Evolutionary conservation across 2,888 invertebrate genomes (phyloP).

Genomic region (Tetranychus piercei): DNA sequence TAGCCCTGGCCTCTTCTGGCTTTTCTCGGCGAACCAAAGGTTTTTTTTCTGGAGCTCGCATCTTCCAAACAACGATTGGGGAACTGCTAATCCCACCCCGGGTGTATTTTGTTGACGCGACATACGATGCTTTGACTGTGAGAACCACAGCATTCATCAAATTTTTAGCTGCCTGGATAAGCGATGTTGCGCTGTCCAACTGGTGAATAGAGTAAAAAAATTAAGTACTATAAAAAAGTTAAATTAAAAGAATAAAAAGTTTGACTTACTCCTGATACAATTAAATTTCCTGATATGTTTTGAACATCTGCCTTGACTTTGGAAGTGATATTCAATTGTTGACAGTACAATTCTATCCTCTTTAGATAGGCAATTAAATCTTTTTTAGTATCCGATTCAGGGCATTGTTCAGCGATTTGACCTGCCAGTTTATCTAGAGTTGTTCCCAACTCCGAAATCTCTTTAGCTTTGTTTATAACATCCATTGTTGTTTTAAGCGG

Average conservation of each 20-base stretch:
- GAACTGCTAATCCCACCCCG: conserved; percentile 38
- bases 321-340: conserved; percentile 96
- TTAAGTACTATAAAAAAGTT: not conserved
- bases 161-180: conserved; percentile 97
- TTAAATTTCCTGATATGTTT: conserved; percentile 93
- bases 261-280: conserved; percentile 73
- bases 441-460: conserved; percentile 94
- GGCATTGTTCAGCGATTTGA: conserved; percentile 85
- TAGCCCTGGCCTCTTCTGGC: conserved; percentile 81
- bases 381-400: conserved; percentile 90
- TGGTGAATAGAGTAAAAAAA: conserved; percentile 33
- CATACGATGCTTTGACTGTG: conserved; percentile 94
- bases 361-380: conserved; percentile 89
- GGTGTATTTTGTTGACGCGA: conserved; percentile 87
- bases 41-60: conserved; percentile 99
- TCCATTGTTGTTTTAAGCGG: conserved; percentile 98
- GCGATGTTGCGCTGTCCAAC: conserved; percentile 92
- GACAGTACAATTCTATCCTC: conserved; percentile 90
- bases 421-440: conserved; percentile 84
- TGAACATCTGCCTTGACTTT: conserved; percentile 99
- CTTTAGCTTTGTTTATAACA: conserved; percentile 96
- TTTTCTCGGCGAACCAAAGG: conserved; percentile 81
- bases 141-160: conserved; percentile 97
- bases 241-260: conserved; percentile 3
- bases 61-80: conserved; percentile 93